Base-by-base conservation (phyloP, 92 coral and sea anemone species). In the Phenganax marumi region DNA sequence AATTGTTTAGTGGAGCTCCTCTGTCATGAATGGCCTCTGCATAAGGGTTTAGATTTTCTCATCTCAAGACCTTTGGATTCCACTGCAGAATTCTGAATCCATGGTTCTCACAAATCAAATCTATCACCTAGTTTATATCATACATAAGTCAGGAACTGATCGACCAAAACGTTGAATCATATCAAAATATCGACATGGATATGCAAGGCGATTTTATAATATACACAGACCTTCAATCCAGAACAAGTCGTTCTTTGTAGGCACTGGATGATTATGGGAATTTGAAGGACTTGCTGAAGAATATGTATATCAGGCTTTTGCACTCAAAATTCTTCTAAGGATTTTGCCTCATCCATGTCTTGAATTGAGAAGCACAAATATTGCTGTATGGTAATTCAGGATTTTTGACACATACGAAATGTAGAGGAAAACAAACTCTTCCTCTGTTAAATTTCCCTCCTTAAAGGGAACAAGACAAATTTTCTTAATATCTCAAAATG, bases 161-260 rank as follows among this genome's bases (percentile, higher is more conserved):
- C 18, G 74, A 39, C 74, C 74, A 68, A 68, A 68, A 19, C 16
- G 16, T 68, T 33, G 52, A n/a, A 68, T 68, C 74, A 21, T 68
- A 68, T 68, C 74, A 3, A 19, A 33, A 26, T 33, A 68, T 66
- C 72, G 72, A 66, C 72, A 66, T 71, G 76, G 76, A 18, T 71
- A 71, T 46, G 76, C 76, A n/a, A 71, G 76, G 6, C 76, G 53
- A 8, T 71, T 71, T 8, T 43, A 39, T 1, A 71, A 26, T 1
- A 71, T 51, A 18, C 76, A 71, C 26, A 71, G 57, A 21, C 76
- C 57, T 51, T 47, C 39, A 71, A 55, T 51, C 76, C 76, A 71
- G 53, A 47, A 71, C 76, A 71, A 18, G 26, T 51, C 48, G 76
- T 71, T 71, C 57, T 51, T 71, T 71, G 76, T 71, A 12, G 76